phyloP scores from a whole-genome alignment of 1,140 invertebrate species.

The Eriocheir sinensis region DNA sequence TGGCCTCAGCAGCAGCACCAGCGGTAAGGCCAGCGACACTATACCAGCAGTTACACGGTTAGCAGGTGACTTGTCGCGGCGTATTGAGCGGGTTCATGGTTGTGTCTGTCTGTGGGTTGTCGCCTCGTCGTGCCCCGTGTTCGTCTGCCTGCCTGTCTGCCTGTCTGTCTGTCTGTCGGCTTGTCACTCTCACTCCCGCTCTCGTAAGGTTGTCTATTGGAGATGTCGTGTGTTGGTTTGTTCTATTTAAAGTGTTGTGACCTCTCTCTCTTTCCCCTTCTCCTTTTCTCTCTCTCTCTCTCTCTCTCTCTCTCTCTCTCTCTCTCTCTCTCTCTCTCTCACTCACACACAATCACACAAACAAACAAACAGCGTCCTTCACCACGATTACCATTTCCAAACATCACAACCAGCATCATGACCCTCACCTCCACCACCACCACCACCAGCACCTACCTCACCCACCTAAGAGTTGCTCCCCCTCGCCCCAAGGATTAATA shows the following conservation, averaged over 20 bases:
- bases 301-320: neutral
- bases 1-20: constrained; percentile 25
- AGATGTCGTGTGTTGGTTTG: no score
- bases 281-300: neutral
- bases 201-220: neutral
- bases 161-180: constrained; percentile 39
- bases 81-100: neutral
- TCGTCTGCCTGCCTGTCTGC: constrained; percentile 44
- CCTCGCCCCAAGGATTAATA: neutral
- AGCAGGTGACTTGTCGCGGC: neutral
- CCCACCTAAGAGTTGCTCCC: neutral
- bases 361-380: neutral
- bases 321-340: constrained; percentile 40
- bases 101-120: neutral
- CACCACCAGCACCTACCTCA: neutral
- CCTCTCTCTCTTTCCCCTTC: no score
- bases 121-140: neutral
- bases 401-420: neutral
- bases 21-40: neutral
- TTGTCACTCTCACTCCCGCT: neutral
- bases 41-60: neutral
- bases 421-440: neutral
- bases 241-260: neutral
- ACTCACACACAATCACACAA: neutral
- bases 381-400: neutral